Conservation (phyloP, 2,888 invertebrate genomes). For the Cyaniris semiargus region DNA sequence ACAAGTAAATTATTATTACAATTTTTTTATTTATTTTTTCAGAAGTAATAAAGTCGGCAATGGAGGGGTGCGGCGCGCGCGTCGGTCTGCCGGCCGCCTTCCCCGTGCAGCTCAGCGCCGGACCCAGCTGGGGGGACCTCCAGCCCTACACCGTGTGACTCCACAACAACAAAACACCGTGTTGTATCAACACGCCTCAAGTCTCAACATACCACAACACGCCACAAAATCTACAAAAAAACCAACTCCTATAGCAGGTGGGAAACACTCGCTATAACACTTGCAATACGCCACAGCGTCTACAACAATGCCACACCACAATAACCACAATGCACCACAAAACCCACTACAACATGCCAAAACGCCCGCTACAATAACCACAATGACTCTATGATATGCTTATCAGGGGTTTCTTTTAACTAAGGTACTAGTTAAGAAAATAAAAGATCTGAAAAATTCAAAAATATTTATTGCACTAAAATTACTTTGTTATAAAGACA, state of each 20-base stretch:
- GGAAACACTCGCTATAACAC: too few relatives aligned
- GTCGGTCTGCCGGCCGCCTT: conserved; percentile 54
- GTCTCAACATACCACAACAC: too few relatives aligned
- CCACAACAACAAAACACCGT: neutral
- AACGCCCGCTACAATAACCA: too few relatives aligned
- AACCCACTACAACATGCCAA: too few relatives aligned
- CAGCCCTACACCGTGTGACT: neutral
- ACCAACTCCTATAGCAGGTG: too few relatives aligned
- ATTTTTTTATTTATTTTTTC: conserved; percentile 24
- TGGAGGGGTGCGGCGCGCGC: conserved; percentile 60
- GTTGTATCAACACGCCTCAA: too few relatives aligned
- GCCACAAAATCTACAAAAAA: neutral
- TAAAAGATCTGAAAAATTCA: neutral
- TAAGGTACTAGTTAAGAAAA: neutral
- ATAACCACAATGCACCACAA: too few relatives aligned
- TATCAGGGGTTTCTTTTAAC: too few relatives aligned
- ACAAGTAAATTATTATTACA: neutral
- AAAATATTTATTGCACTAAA: neutral
- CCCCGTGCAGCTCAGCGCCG: conserved; percentile 59
- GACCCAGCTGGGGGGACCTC: conserved; percentile 55
- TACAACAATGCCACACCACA: too few relatives aligned
- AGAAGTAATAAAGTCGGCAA: conserved; percentile 58
- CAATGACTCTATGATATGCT: too few relatives aligned
- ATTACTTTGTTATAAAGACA: neutral
- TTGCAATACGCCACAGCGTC: too few relatives aligned